phyloP scores from a whole-genome alignment of 2,113 vertebrate species.

The Solea senegalensis region DNA sequence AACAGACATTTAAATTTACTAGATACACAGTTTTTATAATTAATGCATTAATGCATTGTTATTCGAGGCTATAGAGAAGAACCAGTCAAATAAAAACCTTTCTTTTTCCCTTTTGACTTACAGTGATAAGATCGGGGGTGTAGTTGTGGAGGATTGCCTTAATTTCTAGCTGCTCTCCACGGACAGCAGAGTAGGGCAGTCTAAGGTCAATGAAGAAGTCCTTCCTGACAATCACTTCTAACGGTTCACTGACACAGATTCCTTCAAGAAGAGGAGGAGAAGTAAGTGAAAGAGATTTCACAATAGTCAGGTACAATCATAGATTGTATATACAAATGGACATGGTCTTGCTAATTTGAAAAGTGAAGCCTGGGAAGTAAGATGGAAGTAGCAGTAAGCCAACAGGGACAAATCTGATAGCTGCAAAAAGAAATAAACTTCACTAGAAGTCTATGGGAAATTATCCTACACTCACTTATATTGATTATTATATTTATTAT shows the following conservation, averaged over 20 bases:
- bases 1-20: no score
- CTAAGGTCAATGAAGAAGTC: conserved; percentile 87
- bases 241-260: conserved; percentile 72
- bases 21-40: no score
- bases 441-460: no score
- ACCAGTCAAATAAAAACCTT: not conserved
- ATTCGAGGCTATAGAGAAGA: not conserved
- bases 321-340: no score
- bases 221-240: conserved; percentile 84
- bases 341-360: no score
- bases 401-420: no score
- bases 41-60: not conserved
- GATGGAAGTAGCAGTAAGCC: no score
- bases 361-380: not conserved
- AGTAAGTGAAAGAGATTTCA: not conserved
- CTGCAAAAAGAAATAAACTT: no score
- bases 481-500: conserved; percentile 27
- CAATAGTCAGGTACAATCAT: not conserved
- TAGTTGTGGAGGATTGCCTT: conserved; percentile 81
- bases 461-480: no score
- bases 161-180: conserved; percentile 80
- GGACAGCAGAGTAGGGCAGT: conserved; percentile 78
- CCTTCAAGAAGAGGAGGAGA: not conserved
- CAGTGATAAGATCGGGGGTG: conserved; percentile 43
- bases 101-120: conserved; percentile 27